phyloP scores from a whole-genome alignment of 2,888 invertebrate genomes.

The Tipula helvola region DNA sequence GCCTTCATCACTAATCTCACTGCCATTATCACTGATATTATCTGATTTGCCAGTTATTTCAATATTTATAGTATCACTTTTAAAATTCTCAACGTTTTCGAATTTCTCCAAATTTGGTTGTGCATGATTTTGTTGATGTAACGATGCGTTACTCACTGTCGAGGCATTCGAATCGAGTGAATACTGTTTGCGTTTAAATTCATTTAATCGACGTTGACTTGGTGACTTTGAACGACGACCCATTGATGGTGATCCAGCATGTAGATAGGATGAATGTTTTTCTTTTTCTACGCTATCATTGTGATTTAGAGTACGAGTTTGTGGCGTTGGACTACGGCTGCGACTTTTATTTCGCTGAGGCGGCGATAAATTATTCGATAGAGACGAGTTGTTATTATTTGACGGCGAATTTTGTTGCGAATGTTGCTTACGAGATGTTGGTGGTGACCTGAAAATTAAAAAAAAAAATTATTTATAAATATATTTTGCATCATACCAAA shows the following conservation, averaged over 20 bases:
- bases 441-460: slow-evolving; percentile 29
- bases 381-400: slow-evolving; percentile 20
- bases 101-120: slow-evolving; percentile 19
- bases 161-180: slow-evolving; percentile 26
- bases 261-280: neutral
- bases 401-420: slow-evolving; percentile 12
- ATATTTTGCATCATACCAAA: neutral
- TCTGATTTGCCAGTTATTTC: slow-evolving; percentile 34
- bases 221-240: slow-evolving; percentile 34
- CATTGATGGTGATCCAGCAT: slow-evolving; percentile 23
- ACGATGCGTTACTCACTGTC: neutral
- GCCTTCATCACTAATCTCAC: slow-evolving; percentile 75
- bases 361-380: slow-evolving; percentile 21
- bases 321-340: slow-evolving; percentile 41
- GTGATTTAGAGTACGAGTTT: slow-evolving; percentile 36
- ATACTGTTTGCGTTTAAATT: slow-evolving; percentile 29
- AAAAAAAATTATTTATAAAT: neutral
- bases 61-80: slow-evolving; percentile 13
- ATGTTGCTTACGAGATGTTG: slow-evolving; percentile 27
- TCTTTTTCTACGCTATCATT: neutral
- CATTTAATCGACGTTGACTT: slow-evolving; percentile 30
- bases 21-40: slow-evolving; percentile 65
- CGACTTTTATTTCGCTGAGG: slow-evolving; percentile 29
- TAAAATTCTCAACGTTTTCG: slow-evolving; percentile 18
- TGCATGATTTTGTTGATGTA: neutral